Conservation (phyloP, 2,888 invertebrate genomes). For the Tricholauxania praeusta region DNA sequence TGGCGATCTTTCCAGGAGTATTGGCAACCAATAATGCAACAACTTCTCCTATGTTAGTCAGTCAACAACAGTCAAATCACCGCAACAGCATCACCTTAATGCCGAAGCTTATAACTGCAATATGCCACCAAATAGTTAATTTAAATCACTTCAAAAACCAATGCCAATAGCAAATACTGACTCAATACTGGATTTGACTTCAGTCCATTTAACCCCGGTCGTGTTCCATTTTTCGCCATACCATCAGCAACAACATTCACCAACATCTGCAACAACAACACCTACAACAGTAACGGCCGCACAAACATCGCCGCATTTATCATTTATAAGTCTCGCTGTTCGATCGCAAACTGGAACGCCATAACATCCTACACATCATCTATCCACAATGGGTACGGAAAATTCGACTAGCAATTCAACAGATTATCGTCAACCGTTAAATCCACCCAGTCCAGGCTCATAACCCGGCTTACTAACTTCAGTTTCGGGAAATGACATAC, state of each 20-base stretch:
- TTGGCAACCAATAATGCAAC: too few species aligned
- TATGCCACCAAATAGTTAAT: too few species aligned
- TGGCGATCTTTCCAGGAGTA: too few species aligned
- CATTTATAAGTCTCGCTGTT: constrained; percentile 62
- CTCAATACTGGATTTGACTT: constrained; percentile 94
- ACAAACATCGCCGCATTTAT: constrained; percentile 63
- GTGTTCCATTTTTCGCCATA: constrained; percentile 59
- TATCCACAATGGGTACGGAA: too few species aligned
- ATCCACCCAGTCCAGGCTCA: too few species aligned
- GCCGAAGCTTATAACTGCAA: too few species aligned
- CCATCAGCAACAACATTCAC: too few species aligned
- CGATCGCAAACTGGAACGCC: constrained; percentile 48
- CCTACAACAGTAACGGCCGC: constrained; percentile 43
- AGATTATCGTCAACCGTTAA: too few species aligned
- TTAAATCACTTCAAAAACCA: constrained; percentile 62
- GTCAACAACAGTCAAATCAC: too few species aligned
- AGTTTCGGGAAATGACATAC: constrained; percentile 60
- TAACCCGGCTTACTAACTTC: constrained; percentile 61
- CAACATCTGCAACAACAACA: constrained; percentile 72
- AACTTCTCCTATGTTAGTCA: too few species aligned
- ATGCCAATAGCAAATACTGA: constrained; percentile 72
- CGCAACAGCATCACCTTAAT: too few species aligned
- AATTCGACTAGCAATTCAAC: too few species aligned
- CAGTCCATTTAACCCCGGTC: constrained; percentile 75
- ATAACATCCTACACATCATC: constrained; percentile 47